phyloP scores from a whole-genome alignment of 2,888 invertebrate species.

The Temnothorax ravouxi region DNA sequence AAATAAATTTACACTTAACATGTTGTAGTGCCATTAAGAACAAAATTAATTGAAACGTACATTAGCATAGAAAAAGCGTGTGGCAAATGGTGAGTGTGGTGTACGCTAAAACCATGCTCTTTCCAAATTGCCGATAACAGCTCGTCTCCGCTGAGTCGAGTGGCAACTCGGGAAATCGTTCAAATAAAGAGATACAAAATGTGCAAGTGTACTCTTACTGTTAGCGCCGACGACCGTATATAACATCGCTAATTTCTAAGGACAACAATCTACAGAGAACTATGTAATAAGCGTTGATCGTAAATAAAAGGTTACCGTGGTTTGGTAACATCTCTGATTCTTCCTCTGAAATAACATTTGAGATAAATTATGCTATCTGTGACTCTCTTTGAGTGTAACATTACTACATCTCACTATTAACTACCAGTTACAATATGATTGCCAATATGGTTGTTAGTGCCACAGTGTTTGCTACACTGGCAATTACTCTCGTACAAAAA shows the following conservation, averaged over 20 bases:
- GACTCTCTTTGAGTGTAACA: conserved; percentile 4
- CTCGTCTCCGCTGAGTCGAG: background rate
- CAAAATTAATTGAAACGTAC: conserved; percentile 5
- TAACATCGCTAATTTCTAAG: conserved; percentile 67
- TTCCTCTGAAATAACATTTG: conserved; percentile 85
- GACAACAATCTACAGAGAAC: conserved; percentile 72
- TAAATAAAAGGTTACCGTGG: conserved; percentile 85
- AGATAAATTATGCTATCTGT: conserved; percentile 67
- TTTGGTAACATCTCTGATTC: conserved; percentile 86
- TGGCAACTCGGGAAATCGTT: conserved; percentile 5
- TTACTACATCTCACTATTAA: conserved; percentile 53
- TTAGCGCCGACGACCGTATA: conserved; percentile 30
- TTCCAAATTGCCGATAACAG: background rate
- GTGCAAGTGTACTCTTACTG: conserved; percentile 46
- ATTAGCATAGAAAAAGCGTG: conserved; percentile 34
- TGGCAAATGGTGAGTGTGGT: conserved; percentile 24
- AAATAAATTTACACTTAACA: conserved; percentile 11
- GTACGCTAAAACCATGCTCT: conserved; percentile 41
- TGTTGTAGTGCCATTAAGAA: conserved; percentile 31
- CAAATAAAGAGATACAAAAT: conserved; percentile 35
- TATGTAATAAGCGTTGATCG: conserved; percentile 79
- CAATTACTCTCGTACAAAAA: conserved; percentile 35
- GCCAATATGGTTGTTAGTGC: conserved; percentile 41
- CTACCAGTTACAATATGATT: conserved; percentile 54
- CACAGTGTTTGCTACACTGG: conserved; percentile 27